Base-by-base conservation (phyloP, 2,797 vertebrate genomes). In the Sebastes melanostomus region DNA sequence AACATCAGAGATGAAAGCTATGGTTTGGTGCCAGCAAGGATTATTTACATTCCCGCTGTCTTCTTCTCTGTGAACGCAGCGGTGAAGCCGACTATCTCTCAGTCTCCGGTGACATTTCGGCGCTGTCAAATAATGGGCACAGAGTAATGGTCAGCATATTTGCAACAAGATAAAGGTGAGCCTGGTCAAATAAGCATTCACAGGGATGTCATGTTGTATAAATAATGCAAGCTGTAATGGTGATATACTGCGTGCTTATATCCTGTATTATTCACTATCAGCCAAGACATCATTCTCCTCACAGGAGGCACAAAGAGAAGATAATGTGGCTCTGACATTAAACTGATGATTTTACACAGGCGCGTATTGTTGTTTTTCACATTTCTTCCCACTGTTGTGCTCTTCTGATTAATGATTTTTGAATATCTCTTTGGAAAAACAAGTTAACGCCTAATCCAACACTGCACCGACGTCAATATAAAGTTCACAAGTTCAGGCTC, bases 71-170 rank as follows among this genome's bases (percentile, higher is more conserved):
- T 13, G 20, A 83, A 69, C 38, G 20, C n/a, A n/a, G 66, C 20
- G 1, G 69, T 18, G 80, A 78, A 83, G 69, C 68, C 7, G 27
- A 77, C 87, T 86, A 88, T 93, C 88, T 91, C 67, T 86, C 88
- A 29, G 80, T 92, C 83, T 85, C 20, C 5, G 14, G 50, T 94
- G 93, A 93, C 94, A 94, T 94, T 94, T 94, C 72, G 59, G 78
- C 6, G 50, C 66, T 71, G 86, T 85, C 82, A 79, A 85, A 89
- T 91, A 87, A 92, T 78, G 80, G 83, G 34, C 65, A n/a, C 74
- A 46, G 77, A 81, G 80, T 86, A 86, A 91, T 85, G 90, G 90
- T 89, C 90, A 88, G 85, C 87, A 88, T 90, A 89, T 94, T 91
- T 58, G 67, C 70, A 38, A 83, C 80, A 79, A 83, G 89, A 92